phyloP scores from a whole-genome alignment of 1,140 invertebrate genomes.

The Propsilocerus akamusi region DNA sequence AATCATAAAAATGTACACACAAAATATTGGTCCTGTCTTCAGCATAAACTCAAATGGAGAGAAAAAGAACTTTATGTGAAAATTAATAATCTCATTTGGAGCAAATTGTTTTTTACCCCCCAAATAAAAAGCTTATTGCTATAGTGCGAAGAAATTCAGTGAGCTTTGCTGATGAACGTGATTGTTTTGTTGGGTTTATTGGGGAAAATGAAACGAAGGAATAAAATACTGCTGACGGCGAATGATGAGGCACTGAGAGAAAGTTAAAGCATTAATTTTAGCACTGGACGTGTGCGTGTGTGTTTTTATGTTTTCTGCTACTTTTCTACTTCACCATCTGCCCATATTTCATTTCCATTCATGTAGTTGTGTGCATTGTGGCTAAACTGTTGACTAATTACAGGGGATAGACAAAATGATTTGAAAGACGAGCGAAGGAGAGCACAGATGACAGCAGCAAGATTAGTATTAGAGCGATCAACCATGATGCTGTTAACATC shows the following conservation, averaged over 20 bases:
- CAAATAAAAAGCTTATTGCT: too few relatives aligned
- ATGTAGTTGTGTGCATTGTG: not conserved
- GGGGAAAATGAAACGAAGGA: too few relatives aligned
- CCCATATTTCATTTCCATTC: not conserved
- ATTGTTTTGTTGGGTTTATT: too few relatives aligned
- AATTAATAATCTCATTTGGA: not conserved
- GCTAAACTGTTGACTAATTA: not conserved
- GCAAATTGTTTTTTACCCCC: slow-evolving; percentile 6
- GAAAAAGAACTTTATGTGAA: not conserved
- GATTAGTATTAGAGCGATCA: slow-evolving; percentile 89
- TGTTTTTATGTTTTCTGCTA: too few relatives aligned
- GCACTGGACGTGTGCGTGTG: too few relatives aligned
- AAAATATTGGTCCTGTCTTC: not conserved
- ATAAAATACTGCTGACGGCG: not conserved
- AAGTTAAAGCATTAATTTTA: not conserved
- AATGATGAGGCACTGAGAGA: not conserved
- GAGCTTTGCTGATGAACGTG: too few relatives aligned
- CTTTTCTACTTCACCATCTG: not conserved
- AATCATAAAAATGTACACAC: too few relatives aligned
- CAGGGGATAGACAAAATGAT: slow-evolving; percentile 53
- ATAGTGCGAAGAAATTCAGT: too few relatives aligned
- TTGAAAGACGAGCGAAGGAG: slow-evolving; percentile 86
- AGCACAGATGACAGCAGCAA: slow-evolving; percentile 88
- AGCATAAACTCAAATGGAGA: not conserved
- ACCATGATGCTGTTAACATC: slow-evolving; percentile 95